Evolutionary conservation across 2,113 vertebrate species (phyloP).

Genomic region (Protomyctophum bolini): DNA sequence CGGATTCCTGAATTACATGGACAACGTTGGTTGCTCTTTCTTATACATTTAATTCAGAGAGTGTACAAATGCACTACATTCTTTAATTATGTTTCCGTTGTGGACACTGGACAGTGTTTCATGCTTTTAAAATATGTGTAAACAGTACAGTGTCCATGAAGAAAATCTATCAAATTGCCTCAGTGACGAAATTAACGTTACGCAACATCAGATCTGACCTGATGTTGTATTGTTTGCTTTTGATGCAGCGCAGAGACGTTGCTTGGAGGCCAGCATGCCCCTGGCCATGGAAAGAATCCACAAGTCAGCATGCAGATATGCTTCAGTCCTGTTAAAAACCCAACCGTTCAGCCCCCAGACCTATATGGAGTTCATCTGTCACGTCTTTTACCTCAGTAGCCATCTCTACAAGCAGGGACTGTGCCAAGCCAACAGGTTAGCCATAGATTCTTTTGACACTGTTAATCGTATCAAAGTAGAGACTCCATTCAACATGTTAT

Average conservation of each 20-base stretch:
- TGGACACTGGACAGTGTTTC: too few species aligned
- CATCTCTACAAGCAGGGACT: constrained; percentile 52
- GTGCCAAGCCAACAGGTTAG: constrained; percentile 66
- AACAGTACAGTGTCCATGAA: too few species aligned
- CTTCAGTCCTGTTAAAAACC: constrained; percentile 52
- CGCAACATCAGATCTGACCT: too few species aligned
- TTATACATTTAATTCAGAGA: too few species aligned
- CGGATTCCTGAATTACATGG: constrained; percentile 20
- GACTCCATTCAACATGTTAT: too few species aligned
- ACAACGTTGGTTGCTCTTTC: constrained; percentile 15
- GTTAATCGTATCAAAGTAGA: too few species aligned
- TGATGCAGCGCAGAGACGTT: constrained; percentile 33
- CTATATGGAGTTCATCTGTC: constrained; percentile 78
- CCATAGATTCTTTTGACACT: too few species aligned
- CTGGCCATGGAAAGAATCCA: constrained; percentile 81
- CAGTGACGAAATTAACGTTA: too few species aligned
- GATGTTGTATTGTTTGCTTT: background rate
- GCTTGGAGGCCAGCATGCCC: constrained; percentile 51
- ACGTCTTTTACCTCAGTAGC: constrained; percentile 62
- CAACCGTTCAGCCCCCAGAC: constrained; percentile 76
- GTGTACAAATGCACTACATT: too few species aligned
- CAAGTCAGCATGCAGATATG: constrained; percentile 73
- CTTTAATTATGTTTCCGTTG: too few species aligned
- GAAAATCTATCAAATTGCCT: too few species aligned
- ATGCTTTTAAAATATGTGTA: too few species aligned